A percentile compares a stretch with the other conserved stretches of the same genome.
These are phyloP conservation scores for Neoitamus cyanurus DNA, from an alignment of 2,888 invertebrate species.

Conservation along the genomic window DNA sequence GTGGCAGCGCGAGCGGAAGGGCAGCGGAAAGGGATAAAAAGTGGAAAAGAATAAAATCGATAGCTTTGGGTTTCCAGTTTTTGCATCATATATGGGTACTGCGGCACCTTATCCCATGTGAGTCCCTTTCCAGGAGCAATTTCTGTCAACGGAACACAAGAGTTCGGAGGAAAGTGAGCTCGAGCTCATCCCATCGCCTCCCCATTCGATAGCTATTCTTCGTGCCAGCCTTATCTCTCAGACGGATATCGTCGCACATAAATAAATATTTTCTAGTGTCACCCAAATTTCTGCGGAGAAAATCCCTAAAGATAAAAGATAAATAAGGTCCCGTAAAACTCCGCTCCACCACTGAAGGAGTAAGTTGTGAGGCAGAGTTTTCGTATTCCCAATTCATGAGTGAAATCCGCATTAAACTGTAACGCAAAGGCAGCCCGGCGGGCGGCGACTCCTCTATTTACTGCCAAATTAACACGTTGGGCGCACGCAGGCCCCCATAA, in stretches of 20 bases:
- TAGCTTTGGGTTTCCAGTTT: slow-evolving; percentile 31
- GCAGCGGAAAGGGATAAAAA: neutral
- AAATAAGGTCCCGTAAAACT: neutral
- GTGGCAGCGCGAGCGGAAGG: neutral
- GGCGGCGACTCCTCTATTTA: neutral
- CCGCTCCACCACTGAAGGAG: neutral
- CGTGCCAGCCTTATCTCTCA: neutral
- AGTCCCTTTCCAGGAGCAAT: slow-evolving; percentile 31
- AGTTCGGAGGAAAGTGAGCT: neutral
- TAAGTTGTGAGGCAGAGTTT: slow-evolving; percentile 26
- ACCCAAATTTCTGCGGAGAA: slow-evolving; percentile 41
- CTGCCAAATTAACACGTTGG: neutral
- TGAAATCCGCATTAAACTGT: neutral
- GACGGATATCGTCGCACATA: slow-evolving; percentile 40
- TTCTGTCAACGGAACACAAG: slow-evolving; percentile 7
- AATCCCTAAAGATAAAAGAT: slow-evolving; percentile 23
- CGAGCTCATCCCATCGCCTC: neutral
- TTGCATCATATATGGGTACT: slow-evolving; percentile 41
- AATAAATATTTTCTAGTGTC: slow-evolving; percentile 48
- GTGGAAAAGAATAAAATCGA: slow-evolving; percentile 39
- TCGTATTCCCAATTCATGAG: slow-evolving; percentile 40
- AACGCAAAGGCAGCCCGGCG: neutral
- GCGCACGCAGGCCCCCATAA: neutral
- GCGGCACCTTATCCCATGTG: slow-evolving; percentile 39
- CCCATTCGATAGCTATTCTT: neutral